phyloP scores from a whole-genome alignment of 1,140 invertebrate species.

The Tetramorium alpestre region DNA sequence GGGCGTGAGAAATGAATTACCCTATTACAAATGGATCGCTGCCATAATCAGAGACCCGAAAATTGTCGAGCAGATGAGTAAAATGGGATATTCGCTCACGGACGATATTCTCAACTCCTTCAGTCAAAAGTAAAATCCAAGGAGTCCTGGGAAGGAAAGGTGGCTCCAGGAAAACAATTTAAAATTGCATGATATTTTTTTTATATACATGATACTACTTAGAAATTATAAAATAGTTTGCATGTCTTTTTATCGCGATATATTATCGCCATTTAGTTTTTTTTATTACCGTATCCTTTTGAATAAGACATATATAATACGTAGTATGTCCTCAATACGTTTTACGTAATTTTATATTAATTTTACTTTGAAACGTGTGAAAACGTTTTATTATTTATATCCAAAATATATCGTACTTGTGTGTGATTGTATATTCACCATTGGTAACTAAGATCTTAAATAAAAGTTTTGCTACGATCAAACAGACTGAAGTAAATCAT shows the following conservation, averaged over 20 bases:
- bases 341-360: not conserved
- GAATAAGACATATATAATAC: not conserved
- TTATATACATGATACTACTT: not conserved
- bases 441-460: not conserved
- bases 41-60: slow-evolving; percentile 86
- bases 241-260: no score
- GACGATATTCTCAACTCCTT: slow-evolving; percentile 69
- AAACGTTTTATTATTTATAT: slow-evolving; percentile 25
- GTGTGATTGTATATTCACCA: not conserved
- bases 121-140: not conserved
- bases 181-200: slow-evolving; percentile 1
- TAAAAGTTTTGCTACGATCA: slow-evolving; percentile 16
- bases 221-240: not conserved
- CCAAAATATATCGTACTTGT: not conserved
- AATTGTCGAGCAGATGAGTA: slow-evolving; percentile 89
- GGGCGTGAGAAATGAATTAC: slow-evolving; percentile 89
- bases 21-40: slow-evolving; percentile 91
- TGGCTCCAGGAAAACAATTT: not conserved
- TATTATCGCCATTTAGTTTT: not conserved
- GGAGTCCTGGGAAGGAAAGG: not conserved
- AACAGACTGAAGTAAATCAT: not conserved
- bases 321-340: no score
- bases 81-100: slow-evolving; percentile 87
- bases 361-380: not conserved
- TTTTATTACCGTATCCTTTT: not conserved